These are phyloP conservation scores for Galaxias olidus DNA, from an alignment of 2,797 vertebrate genomes.

Conservation along the genomic window DNA sequence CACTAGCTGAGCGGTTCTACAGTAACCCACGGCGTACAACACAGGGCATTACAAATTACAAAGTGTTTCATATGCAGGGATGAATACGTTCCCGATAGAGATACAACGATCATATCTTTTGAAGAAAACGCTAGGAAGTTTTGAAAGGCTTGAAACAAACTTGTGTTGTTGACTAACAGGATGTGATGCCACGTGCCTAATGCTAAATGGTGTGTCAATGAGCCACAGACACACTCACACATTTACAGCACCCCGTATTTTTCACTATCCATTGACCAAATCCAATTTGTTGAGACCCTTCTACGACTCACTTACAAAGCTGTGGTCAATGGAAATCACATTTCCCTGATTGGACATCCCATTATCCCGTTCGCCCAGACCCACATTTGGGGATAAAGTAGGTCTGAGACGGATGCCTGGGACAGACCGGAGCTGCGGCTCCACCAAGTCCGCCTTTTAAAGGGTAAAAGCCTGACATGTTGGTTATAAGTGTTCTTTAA, in stretches of 20 bases:
- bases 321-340: constrained; percentile 87
- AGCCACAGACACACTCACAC: constrained; percentile 66
- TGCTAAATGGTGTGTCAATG: constrained; percentile 62
- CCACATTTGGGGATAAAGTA: constrained; percentile 70
- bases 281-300: constrained; percentile 85
- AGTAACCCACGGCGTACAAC: neutral
- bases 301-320: constrained; percentile 82
- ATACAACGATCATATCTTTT: no score
- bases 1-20: constrained; percentile 4
- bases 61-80: no score
- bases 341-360: constrained; percentile 88
- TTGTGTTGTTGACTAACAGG: no score
- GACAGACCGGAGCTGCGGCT: constrained; percentile 77
- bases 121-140: no score
- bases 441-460: constrained; percentile 81
- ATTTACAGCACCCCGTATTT: constrained; percentile 72
- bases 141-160: no score
- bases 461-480: constrained; percentile 84
- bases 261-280: constrained; percentile 81
- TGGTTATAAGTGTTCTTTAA: constrained; percentile 87
- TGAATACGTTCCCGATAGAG: no score
- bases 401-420: constrained; percentile 67
- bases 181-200: no score
- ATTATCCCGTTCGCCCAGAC: constrained; percentile 79
- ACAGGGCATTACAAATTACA: no score